Evolutionary conservation across 2,113 vertebrate genomes (phyloP).

Genomic region (Holacanthus passer): DNA sequence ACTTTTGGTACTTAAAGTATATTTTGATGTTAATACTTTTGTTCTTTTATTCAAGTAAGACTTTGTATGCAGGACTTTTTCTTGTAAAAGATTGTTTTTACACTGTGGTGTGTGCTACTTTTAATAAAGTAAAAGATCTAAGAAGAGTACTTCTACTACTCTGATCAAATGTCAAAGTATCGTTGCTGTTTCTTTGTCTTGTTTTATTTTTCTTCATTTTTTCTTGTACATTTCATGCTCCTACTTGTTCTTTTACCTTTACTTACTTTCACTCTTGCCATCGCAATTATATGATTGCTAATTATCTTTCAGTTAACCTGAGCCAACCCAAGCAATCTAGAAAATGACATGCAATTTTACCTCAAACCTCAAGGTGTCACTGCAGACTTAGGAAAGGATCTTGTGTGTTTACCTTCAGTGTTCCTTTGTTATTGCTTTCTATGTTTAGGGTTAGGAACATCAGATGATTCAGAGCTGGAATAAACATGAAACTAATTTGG

Average conservation of each 20-base stretch:
- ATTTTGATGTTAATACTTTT: neutral
- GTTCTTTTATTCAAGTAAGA: neutral
- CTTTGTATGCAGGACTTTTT: neutral
- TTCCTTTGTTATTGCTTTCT: constrained; percentile 32
- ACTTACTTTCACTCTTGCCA: neutral
- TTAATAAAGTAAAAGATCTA: neutral
- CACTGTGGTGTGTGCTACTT: neutral
- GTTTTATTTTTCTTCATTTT: neutral
- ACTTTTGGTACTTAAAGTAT: neutral
- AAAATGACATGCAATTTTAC: constrained; percentile 13
- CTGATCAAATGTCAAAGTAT: neutral
- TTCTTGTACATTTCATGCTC: neutral
- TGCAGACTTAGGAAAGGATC: constrained; percentile 59
- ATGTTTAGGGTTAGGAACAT: neutral
- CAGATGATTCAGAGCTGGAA: constrained; percentile 32
- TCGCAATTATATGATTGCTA: neutral
- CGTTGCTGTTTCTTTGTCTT: neutral
- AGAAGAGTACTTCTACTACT: neutral
- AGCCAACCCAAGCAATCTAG: neutral
- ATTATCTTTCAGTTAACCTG: neutral
- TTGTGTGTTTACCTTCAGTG: neutral
- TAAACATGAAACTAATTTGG: constrained; percentile 11
- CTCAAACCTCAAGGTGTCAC: constrained; percentile 65
- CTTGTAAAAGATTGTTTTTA: neutral
- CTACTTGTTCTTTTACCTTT: neutral